Conservation (phyloP, 2,113 vertebrate genomes). For the Catharus bicknelli region DNA sequence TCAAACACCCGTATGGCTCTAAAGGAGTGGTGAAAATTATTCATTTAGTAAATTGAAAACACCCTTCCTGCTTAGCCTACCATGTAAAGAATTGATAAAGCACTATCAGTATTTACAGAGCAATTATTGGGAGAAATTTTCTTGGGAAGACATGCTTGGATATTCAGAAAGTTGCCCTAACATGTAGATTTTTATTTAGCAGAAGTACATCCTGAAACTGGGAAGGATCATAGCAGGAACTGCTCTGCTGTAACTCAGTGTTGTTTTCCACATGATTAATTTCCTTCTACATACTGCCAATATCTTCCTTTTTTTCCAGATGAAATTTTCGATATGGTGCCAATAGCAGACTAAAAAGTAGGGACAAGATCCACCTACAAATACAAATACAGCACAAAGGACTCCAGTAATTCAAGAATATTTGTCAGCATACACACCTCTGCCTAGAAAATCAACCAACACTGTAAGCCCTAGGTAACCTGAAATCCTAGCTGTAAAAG, state of each 20-base stretch:
- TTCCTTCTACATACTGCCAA: neutral
- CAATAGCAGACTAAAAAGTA: neutral
- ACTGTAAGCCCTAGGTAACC: neutral
- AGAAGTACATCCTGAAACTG: neutral
- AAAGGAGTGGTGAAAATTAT: neutral
- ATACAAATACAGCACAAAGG: neutral
- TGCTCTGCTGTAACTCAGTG: neutral
- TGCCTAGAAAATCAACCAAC: neutral
- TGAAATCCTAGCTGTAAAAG: neutral
- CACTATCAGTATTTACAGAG: neutral
- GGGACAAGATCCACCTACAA: neutral
- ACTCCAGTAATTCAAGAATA: neutral
- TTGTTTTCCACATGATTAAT: neutral
- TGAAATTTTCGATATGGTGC: neutral
- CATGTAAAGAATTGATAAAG: neutral
- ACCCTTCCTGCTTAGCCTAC: neutral
- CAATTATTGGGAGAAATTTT: neutral
- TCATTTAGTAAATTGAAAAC: neutral
- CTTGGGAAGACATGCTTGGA: neutral
- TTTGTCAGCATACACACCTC: neutral
- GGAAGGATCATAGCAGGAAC: neutral
- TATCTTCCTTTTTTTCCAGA: neutral
- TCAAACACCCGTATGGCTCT: neutral
- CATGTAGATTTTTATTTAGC: neutral
- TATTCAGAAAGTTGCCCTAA: neutral